phyloP scores from a whole-genome alignment of 1,140 invertebrate genomes.

The Lanistes nyassanus region DNA sequence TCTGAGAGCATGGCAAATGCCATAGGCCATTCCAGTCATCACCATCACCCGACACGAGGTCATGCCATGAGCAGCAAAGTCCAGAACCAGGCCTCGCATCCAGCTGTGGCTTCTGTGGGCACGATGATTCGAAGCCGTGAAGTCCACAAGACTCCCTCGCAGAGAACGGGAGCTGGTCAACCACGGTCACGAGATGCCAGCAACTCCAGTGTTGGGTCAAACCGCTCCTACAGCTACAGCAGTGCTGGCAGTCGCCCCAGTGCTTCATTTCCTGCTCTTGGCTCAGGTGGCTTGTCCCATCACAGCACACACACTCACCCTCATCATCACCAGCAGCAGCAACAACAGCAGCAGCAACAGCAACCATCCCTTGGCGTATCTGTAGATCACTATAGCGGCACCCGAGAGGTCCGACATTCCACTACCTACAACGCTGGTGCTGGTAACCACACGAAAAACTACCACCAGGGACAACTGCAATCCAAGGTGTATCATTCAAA shows the following conservation, averaged over 20 bases:
- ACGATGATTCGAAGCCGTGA: constrained; percentile 35
- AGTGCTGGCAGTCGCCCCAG: background rate
- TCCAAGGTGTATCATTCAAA: constrained; percentile 21
- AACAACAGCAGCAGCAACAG: background rate
- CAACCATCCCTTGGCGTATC: background rate
- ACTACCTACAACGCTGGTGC: constrained; percentile 1
- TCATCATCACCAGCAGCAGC: background rate
- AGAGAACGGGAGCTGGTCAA: background rate
- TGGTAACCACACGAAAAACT: background rate
- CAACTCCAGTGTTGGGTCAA: constrained; percentile 55
- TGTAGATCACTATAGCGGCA: constrained; percentile 5
- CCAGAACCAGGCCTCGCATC: background rate
- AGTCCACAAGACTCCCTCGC: constrained; percentile 24
- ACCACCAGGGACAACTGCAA: background rate
- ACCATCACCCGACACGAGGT: background rate
- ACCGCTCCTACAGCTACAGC: constrained; percentile 37
- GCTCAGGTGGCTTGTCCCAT: background rate
- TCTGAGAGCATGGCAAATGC: constrained; percentile 22
- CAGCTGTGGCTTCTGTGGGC: constrained; percentile 15
- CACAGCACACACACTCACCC: background rate
- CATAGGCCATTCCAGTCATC: background rate
- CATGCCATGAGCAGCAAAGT: background rate
- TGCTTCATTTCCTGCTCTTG: background rate
- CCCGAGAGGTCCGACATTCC: constrained; percentile 20
- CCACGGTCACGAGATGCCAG: constrained; percentile 48